A percentile compares a stretch with the other conserved stretches of the same genome.
Evolutionary conservation across 2,888 invertebrate species (phyloP).

Genomic region (Leptodirus hochenwartii): DNA sequence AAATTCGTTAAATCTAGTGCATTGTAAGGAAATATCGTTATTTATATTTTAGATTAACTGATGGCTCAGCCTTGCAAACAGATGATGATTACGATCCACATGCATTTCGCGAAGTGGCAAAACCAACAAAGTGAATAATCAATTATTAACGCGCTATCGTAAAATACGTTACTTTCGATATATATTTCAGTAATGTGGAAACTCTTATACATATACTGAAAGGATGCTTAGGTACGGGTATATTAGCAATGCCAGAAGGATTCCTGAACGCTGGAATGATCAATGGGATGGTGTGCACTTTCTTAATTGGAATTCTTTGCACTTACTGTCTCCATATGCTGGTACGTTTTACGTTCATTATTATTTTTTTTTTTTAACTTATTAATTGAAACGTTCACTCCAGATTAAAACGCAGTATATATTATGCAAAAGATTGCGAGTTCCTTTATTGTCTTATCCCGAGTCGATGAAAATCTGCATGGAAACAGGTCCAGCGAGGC

Average conservation of each 20-base stretch:
- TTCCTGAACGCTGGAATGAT: constrained; percentile 69
- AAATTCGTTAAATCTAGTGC: too few relatives aligned
- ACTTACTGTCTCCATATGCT: constrained; percentile 80
- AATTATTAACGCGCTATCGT: too few relatives aligned
- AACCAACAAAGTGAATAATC: constrained; percentile 51
- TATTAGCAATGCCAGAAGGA: constrained; percentile 88
- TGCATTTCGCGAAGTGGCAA: constrained; percentile 40
- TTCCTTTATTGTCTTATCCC: constrained; percentile 68
- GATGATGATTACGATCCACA: constrained; percentile 45
- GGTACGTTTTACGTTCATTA: too few relatives aligned
- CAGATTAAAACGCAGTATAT: constrained; percentile 38
- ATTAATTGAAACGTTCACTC: too few relatives aligned
- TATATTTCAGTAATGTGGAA: constrained; percentile 56
- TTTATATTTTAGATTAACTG: too few relatives aligned
- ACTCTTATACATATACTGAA: constrained; percentile 76
- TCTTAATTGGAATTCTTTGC: constrained; percentile 59
- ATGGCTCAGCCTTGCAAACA: too few relatives aligned
- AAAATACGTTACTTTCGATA: too few relatives aligned
- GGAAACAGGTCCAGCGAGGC: constrained; percentile 46
- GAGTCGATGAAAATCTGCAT: constrained; percentile 66
- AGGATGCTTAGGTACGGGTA: constrained; percentile 84
- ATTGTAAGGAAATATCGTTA: too few relatives aligned
- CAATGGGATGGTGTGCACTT: constrained; percentile 55
- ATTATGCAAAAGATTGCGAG: constrained; percentile 43
- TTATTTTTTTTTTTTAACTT: too few relatives aligned